Base-by-base conservation (phyloP, 1,140 invertebrate species). In the Coenobita brevimanus region DNA sequence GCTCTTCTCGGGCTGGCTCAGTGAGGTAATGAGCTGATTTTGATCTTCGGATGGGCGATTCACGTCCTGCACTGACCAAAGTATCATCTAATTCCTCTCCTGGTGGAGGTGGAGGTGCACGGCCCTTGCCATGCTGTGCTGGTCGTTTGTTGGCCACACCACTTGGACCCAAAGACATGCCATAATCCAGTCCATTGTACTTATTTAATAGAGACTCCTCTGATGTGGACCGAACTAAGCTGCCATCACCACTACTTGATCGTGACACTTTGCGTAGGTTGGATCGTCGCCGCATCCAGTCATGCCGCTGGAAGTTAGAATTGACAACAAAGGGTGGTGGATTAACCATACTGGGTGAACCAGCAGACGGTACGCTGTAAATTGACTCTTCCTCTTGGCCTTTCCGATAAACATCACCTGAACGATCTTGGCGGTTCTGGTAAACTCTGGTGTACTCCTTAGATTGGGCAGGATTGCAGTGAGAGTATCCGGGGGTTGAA, bases 251-350 rank as follows among this genome's bases (percentile, higher is more conserved):
- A 43, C 82, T 89, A 30, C 89, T 90, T 33, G 91, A 90, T 46
- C 89, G 86, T 17, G 84, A 82, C 15, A 87, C 91, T 50, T 92
- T 92, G 41, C 92, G 92, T 92, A 93, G 90, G 92, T 93, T 38
- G 92, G 92, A 92, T 91, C 93, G 89, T 90, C 93, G 90, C 76
- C 92, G 50, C 92, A 94, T 92, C 94, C 94, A 94, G 62, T 95
- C 94, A 86, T 94, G 94, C 54, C 94, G 91, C 91, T 94, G 93
- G 91, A 94, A 94, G 89, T 94, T 94, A 2, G 94, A 94, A 33
- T 88, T 90, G 3, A 88, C 86, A 64, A 89, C 83, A 82, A 89
- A 88, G 4, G 88, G 87, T 76, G 83, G 82, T n/a, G 85, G 76
- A 64, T 87, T 87, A 21, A 87, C 60, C 41, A 82, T 89, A 30